Evolutionary conservation across 2,113 vertebrate species (phyloP).

Genomic region (Ptilorrhoa leucosticta): DNA sequence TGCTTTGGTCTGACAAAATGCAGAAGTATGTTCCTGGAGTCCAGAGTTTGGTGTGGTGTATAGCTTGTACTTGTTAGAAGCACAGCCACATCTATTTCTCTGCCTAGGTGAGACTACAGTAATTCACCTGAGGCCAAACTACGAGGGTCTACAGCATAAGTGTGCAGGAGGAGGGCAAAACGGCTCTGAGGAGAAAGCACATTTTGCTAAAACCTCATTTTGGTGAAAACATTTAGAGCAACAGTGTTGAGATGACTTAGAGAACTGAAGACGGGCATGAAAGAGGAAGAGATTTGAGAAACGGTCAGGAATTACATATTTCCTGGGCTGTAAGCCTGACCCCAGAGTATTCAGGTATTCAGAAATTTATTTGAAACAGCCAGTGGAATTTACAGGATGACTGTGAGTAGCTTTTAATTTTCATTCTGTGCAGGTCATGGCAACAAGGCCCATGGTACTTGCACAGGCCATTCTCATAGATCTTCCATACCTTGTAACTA

Average conservation of each 20-base stretch:
- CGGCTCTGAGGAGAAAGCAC: background rate
- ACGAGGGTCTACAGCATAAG: accelerated
- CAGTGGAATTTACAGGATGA: background rate
- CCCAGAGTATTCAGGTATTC: background rate
- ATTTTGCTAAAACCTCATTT: background rate
- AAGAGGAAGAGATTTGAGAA: background rate
- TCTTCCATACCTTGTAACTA: constrained; percentile 8
- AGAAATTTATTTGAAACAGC: background rate
- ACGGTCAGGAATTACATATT: background rate
- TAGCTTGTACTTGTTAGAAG: background rate
- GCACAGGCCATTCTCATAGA: constrained; percentile 42
- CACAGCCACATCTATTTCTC: background rate
- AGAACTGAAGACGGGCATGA: background rate
- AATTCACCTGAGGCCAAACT: background rate
- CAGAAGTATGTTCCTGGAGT: background rate
- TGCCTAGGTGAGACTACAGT: background rate
- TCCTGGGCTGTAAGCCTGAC: background rate
- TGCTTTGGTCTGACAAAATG: background rate
- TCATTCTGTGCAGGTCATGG: background rate
- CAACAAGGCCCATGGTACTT: background rate
- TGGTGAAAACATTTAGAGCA: background rate
- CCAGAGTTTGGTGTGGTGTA: background rate
- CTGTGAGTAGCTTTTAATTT: background rate
- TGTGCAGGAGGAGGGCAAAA: background rate
- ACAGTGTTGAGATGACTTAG: background rate